These are phyloP conservation scores for Mercenaria mercenaria DNA, from an alignment of 1,140 invertebrate species.

Conservation along the genomic window DNA sequence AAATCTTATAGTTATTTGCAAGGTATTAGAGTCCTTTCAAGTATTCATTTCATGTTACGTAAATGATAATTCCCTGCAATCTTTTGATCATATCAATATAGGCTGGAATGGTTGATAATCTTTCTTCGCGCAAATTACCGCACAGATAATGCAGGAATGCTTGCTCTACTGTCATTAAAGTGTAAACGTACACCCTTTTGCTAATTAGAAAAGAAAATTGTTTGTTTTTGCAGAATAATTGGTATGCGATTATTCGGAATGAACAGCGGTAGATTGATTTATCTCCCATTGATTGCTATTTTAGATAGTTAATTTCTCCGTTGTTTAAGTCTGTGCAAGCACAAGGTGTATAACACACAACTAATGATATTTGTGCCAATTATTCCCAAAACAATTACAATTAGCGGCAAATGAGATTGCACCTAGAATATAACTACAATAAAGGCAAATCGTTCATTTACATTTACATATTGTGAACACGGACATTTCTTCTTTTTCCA, in stretches of 20 bases:
- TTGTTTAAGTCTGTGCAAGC: background rate
- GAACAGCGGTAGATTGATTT: background rate
- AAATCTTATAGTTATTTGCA: background rate
- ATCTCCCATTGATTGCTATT: background rate
- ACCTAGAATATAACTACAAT: background rate
- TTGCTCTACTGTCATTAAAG: conserved; percentile 31
- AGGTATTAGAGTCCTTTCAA: background rate
- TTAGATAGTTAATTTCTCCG: background rate
- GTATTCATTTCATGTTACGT: conserved; percentile 15
- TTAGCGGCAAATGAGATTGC: background rate
- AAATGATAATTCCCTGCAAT: background rate
- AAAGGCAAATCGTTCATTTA: background rate
- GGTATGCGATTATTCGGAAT: conserved; percentile 5
- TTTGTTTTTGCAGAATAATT: conserved; percentile 55
- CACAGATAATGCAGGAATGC: background rate
- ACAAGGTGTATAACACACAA: background rate
- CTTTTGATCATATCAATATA: conserved; percentile 2
- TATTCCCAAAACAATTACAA: background rate
- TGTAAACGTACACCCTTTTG: conserved; percentile 27
- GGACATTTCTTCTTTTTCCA: no score
- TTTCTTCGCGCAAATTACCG: background rate
- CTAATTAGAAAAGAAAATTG: conserved; percentile 53
- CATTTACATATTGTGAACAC: no score
- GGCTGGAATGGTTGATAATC: background rate
- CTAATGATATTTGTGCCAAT: conserved; percentile 3